Evolutionary conservation across 2,888 invertebrate species (phyloP), one percentile per base, ranked within the genome.

Genomic region (Dasysyrphus albostriatus): DNA sequence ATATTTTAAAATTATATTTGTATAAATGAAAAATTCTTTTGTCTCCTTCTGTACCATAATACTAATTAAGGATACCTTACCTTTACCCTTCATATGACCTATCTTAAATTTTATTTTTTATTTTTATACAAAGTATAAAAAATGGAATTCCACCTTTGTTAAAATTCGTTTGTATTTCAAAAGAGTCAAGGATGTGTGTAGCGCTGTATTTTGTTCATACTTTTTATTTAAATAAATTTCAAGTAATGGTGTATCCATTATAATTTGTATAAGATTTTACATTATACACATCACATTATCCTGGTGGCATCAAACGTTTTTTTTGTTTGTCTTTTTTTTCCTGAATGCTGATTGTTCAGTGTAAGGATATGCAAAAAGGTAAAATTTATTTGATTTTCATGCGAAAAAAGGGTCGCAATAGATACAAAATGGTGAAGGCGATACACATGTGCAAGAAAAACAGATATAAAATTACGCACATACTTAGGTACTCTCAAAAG

Each of bases 211-310:
- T 47, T 61, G 14, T 59, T 59, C 3, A 19, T 39, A 24, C 56
- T 56, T 32, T 81, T 74, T 63, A 87, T 82, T 82, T 83, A 87
- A 83, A 87, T 82, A 87, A 87, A 83, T 87, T 87, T 83, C 83
- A 87, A 81, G 85, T 87, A 87, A 87, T 74, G 85, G 78, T 72
- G 74, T 69, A 83, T 83, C 75, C 75, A 82, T 87, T 87, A 87
- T 79, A 83, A 83, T 83, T 63, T 87, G 72, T 75, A n/a, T n/a
- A 82, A 83, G 82, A 82, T 83, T 75, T 79, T 72, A 83, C 87
- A 83, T 82, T 87, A n/a, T n/a, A n/a, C n/a, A 83, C 82, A 87
- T 51, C 82, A 83, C 83, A 87, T 87, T 87, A 87, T 82, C 87
- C 87, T 82, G 87, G 78, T 79, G 82, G 82, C 87, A 82, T 87